These are phyloP conservation scores for Hydrophis major DNA, from an alignment of 2,797 vertebrate species.

Conservation along the genomic window DNA sequence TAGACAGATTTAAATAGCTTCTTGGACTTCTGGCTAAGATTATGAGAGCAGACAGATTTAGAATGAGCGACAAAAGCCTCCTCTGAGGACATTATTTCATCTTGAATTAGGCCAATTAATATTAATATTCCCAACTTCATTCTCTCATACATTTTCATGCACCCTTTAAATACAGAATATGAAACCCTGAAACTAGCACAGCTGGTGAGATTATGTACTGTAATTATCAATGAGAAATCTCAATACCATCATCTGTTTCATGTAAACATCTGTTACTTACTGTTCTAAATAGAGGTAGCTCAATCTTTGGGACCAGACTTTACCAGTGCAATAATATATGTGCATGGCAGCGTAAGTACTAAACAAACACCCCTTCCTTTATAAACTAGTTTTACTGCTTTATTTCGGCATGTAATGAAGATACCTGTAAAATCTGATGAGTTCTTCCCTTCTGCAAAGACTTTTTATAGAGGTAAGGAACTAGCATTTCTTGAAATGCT, in stretches of 20 bases:
- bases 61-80: not conserved
- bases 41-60: not conserved
- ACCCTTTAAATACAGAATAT: not conserved
- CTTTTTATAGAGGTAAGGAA: not conserved
- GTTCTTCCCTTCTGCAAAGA: not conserved
- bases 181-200: not conserved
- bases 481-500: not conserved
- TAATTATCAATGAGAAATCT: conserved; percentile 14
- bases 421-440: not conserved
- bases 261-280: conserved; percentile 11
- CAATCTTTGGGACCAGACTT: not conserved
- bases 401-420: not conserved
- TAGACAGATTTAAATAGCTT: not conserved
- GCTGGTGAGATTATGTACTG: conserved; percentile 12
- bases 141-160: not conserved
- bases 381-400: not conserved
- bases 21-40: not conserved
- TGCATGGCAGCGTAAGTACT: not conserved
- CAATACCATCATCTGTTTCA: not conserved
- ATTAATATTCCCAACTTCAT: not conserved
- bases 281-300: not conserved
- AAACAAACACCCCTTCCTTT: not conserved
- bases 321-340: not conserved
- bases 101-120: conserved; percentile 5
- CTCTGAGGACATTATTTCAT: not conserved